Evolutionary conservation across 2,113 vertebrate species (phyloP).

Genomic region (Fukomys damarensis): DNA sequence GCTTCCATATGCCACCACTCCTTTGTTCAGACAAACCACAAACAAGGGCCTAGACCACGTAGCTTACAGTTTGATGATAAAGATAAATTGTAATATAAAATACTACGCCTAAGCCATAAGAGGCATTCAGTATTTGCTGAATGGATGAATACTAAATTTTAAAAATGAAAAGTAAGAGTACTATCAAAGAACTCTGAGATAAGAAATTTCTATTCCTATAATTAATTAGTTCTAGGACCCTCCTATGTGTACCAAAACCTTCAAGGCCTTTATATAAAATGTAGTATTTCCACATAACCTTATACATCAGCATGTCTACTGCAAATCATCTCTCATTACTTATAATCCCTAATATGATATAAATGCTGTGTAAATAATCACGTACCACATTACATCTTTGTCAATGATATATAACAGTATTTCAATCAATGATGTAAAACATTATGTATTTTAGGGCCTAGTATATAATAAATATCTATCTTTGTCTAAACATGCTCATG

Average conservation of each 20-base stretch:
- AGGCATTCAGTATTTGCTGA: not conserved
- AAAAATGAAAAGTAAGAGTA: conserved; percentile 26
- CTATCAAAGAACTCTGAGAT: not conserved
- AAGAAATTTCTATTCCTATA: not conserved
- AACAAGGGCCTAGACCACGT: not conserved
- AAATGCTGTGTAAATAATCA: not conserved
- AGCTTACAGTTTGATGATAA: not conserved
- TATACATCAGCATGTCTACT: not conserved
- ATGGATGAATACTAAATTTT: not conserved
- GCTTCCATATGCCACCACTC: not conserved
- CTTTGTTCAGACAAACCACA: not conserved
- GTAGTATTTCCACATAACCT: not conserved
- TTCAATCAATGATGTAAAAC: not conserved
- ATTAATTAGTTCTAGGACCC: not conserved
- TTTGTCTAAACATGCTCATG: not conserved
- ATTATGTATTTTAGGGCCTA: not conserved
- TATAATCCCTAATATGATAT: not conserved
- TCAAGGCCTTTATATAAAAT: not conserved
- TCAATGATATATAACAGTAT: too few species aligned
- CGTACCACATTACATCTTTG: not conserved
- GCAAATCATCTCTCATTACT: not conserved
- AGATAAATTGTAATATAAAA: not conserved
- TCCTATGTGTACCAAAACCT: not conserved
- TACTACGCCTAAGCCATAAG: not conserved
- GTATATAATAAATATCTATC: not conserved